Base-by-base conservation (phyloP, 30 jellyfish, hydroid and myxozoan genomes). In the Euphysa ruthae region DNA sequence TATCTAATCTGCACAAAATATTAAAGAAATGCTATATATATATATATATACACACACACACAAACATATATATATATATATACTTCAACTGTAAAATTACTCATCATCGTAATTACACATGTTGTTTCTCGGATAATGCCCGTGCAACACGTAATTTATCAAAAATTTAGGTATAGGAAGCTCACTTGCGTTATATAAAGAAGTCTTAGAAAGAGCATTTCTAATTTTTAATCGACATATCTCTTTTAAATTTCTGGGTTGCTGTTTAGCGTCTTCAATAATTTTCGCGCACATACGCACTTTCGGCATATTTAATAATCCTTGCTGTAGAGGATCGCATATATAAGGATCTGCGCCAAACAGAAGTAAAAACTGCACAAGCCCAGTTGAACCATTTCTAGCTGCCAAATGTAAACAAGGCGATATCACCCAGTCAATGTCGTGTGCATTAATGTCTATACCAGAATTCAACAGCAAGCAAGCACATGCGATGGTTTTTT, bases 381-480 rank as follows among this genome's bases (percentile, higher is more conserved):
- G 79, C 21, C 65, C 82, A 23, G 30, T 30, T 6, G 96, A 94
- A n/a, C 96, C 96, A 49, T 86, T 86, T 28, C 93, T 60, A 16
- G 88, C 91, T 1, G 96, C 94, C 8, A 78, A 68, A 26, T 61
- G 61, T 14, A 86, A 65, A 13, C 93, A 63, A 46, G 82, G 58
- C 19, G 90, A 78, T 15, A 80, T 52, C 42, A 65, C 83, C 71
- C 78, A 83, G 13, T 60, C 54, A 14, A 42, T 66, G 8, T 84
- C 87, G 32, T 49, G 70, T 21, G 55, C 70, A 49, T 86, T 49
- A 24, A 55, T 55, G 38, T 70, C 93, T 16, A 46, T 27, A 16
- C 94, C 96, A 33, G 96, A 79, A 55, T 86, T 86, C 5, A 86
- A 42, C 78, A 86, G 43, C 10, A 86, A 29, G 71, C 96, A 86